phyloP scores from a whole-genome alignment of 2,113 vertebrate genomes.

The Petroica traversi region DNA sequence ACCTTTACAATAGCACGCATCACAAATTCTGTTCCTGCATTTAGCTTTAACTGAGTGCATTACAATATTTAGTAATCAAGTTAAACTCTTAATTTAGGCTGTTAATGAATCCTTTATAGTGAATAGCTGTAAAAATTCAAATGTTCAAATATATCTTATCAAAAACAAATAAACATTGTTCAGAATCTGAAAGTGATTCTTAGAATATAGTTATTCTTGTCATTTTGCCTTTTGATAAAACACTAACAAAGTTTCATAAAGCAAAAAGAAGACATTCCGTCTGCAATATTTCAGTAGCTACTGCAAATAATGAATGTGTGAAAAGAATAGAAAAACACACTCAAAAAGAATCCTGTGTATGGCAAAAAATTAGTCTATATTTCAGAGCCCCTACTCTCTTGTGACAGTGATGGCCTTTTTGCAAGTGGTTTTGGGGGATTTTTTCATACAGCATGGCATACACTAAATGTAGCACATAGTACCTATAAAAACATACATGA shows the following conservation, averaged over 20 bases:
- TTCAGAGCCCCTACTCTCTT: background rate
- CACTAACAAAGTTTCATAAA: background rate
- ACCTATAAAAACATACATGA: background rate
- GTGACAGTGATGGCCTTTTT: background rate
- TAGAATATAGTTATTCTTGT: background rate
- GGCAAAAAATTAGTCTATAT: background rate
- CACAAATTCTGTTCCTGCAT: background rate
- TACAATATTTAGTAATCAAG: background rate
- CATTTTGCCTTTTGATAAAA: background rate
- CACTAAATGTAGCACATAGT: background rate
- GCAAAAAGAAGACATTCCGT: background rate
- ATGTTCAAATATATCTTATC: background rate
- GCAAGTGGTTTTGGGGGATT: background rate
- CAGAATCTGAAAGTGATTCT: background rate
- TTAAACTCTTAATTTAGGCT: background rate
- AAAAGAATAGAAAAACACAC: background rate
- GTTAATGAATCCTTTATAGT: background rate
- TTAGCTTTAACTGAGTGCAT: background rate
- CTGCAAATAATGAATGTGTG: background rate
- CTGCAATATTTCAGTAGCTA: background rate
- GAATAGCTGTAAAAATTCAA: background rate
- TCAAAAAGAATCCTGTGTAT: background rate
- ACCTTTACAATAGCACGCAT: fast-evolving
- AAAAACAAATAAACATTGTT: background rate
- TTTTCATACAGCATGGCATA: background rate